These are phyloP conservation scores for Drosophila aldrichi DNA, from an alignment of 2,888 invertebrate species.

Conservation along the genomic window DNA sequence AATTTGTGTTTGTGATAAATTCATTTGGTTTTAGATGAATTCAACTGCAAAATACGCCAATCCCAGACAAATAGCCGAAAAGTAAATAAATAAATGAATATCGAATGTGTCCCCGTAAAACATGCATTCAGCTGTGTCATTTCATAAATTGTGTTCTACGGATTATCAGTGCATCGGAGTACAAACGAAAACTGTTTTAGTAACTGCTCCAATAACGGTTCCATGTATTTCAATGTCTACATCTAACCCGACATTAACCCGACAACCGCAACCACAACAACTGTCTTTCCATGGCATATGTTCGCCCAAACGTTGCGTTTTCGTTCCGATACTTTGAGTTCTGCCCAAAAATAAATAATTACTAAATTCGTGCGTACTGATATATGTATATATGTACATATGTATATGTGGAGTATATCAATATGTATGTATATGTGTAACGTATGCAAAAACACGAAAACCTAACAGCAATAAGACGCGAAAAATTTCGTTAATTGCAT, in stretches of 20 bases:
- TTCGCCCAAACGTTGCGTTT: not conserved
- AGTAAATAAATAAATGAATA: not conserved
- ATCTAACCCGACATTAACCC: not conserved
- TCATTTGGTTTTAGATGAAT: not conserved
- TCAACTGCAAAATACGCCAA: not conserved
- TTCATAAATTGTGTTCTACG: not conserved
- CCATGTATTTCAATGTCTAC: not conserved
- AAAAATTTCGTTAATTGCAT: slow-evolving; percentile 53
- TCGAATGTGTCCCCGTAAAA: not conserved
- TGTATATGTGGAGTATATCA: not conserved
- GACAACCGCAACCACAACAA: slow-evolving; percentile 17
- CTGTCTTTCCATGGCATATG: slow-evolving; percentile 23
- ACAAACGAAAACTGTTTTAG: not conserved
- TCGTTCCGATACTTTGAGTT: not conserved
- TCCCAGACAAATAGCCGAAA: not conserved
- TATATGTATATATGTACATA: too few species aligned
- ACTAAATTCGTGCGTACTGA: not conserved
- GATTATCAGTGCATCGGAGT: slow-evolving; percentile 34
- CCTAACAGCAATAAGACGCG: slow-evolving; percentile 14
- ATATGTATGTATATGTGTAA: too few species aligned
- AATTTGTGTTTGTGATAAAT: not conserved
- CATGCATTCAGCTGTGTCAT: not conserved
- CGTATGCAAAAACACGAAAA: not conserved
- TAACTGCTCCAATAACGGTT: not conserved
- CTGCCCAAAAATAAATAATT: not conserved